A percentile compares a stretch with the other conserved stretches of the same genome.
phyloP scores from a whole-genome alignment of 2,113 vertebrate genomes.

The Bostrychus sinensis region DNA sequence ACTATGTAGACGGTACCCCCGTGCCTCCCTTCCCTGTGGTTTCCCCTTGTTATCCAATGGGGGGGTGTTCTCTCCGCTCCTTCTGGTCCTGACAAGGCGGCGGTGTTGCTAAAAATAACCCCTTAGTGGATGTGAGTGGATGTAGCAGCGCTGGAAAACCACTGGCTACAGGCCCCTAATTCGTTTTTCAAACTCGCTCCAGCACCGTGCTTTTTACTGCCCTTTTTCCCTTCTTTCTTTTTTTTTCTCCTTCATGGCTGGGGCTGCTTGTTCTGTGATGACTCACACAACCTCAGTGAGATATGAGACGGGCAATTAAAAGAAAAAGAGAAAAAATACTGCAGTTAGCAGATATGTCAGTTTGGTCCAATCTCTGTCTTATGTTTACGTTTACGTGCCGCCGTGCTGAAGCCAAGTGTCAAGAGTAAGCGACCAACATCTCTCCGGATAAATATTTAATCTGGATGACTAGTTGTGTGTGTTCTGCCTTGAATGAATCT shows the following conservation, averaged over 20 bases:
- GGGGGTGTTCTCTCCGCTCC: slow-evolving; percentile 46
- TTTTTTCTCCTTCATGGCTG: neutral
- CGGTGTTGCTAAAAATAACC: slow-evolving; percentile 78
- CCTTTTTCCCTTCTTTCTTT: slow-evolving; percentile 21
- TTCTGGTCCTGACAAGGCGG: slow-evolving; percentile 50
- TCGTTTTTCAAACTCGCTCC: slow-evolving; percentile 63
- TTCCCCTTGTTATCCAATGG: slow-evolving; percentile 17
- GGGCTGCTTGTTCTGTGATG: slow-evolving; percentile 27
- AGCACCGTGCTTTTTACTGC: slow-evolving; percentile 42
- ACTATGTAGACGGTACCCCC: slow-evolving; percentile 9
- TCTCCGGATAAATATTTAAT: slow-evolving; percentile 71
- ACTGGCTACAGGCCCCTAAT: slow-evolving; percentile 60
- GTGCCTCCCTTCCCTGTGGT: slow-evolving; percentile 15
- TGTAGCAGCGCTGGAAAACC: slow-evolving; percentile 64
- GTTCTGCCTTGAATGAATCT: slow-evolving; percentile 53
- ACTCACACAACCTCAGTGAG: slow-evolving; percentile 35
- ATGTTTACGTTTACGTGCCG: slow-evolving; percentile 41
- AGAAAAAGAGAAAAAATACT: slow-evolving; percentile 1
- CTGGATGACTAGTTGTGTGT: slow-evolving; percentile 53
- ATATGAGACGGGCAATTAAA: slow-evolving; percentile 23
- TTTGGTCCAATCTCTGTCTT: too few relatives aligned
- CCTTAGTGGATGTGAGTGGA: slow-evolving; percentile 48
- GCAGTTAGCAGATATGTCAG: too few relatives aligned
- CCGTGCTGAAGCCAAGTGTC: slow-evolving; percentile 33
- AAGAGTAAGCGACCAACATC: slow-evolving; percentile 53